Evolutionary conservation across 2,113 vertebrate genomes (phyloP), one percentile per base, ranked within the genome.

Genomic region (Recurvirostra avosetta): DNA sequence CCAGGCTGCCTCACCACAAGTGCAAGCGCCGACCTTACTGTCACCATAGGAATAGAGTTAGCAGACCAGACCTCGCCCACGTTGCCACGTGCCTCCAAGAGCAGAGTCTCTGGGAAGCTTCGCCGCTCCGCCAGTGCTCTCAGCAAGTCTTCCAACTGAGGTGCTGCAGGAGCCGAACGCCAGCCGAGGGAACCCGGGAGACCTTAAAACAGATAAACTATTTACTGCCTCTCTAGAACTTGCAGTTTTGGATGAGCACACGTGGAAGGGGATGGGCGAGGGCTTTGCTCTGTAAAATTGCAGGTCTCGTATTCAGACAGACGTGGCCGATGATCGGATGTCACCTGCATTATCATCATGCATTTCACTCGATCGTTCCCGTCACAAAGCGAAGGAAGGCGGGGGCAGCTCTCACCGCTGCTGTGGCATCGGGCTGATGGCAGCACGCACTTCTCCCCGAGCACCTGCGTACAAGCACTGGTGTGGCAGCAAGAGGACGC

Each of bases 1-100:
- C 52, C 98, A 99, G 99, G 98, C 97, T 98, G 98, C 92, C 98
- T 99, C 97, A 98, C 98, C 47, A 63, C 98, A 86, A 98, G 98
- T 70, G 92, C 93, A 2, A 99, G 98, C 61, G 96, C 98, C 5
- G 98, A 98, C 81, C 97, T 97, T 30, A 55, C 74, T 7, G 77
- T 95, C 61, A 22, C 94, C 88, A 30, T 96, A 2, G 95, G 92
- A 38, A 12, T 96, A 0, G 97, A 98, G 87, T 47, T 97, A 8
- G 91, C 73, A 4, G 98, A 98, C 86, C 98, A 97, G 89, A 94
- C 97, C 63, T 98, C 97, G 17, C 98, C 98, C 74, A 92, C 96
- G 2, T 96, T 99, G 56, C 97, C 98, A 7, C 83, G 80, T 34
- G 96, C 98, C 96, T 97, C 97, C 27, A 98, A 94, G 97, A 98